Conservation (phyloP, 2,888 invertebrate genomes). For the Drosophila paramelanica region DNA sequence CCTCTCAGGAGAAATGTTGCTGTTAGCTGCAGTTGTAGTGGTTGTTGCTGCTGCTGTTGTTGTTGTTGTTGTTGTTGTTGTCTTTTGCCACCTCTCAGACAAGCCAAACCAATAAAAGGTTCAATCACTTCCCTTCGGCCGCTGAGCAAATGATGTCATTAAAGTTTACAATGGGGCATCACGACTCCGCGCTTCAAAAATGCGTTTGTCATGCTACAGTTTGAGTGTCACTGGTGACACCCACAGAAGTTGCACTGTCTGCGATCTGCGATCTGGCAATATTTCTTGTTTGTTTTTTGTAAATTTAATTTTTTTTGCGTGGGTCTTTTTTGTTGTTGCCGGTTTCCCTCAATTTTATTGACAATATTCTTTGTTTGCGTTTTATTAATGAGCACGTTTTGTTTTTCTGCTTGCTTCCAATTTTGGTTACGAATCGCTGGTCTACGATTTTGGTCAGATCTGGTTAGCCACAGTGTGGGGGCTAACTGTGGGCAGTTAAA, state of each 20-base stretch:
- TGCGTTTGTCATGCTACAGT: slow-evolving; percentile 73
- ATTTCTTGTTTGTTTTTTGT: slow-evolving; percentile 6
- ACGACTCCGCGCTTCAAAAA: slow-evolving; percentile 55
- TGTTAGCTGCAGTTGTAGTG: slow-evolving; percentile 9
- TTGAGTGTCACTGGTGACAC: slow-evolving; percentile 57
- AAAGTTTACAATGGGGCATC: slow-evolving; percentile 58
- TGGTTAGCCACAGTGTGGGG: slow-evolving; percentile 33
- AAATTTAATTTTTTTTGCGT: slow-evolving; percentile 38
- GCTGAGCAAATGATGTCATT: slow-evolving; percentile 73
- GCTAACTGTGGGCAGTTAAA: slow-evolving; percentile 63
- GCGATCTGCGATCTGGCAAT: slow-evolving; percentile 33
- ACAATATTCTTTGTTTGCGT: slow-evolving; percentile 68
- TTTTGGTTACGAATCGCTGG: slow-evolving; percentile 19
- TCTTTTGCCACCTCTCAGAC: slow-evolving; percentile 42
- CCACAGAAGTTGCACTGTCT: slow-evolving; percentile 47
- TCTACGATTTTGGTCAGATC: slow-evolving; percentile 42
- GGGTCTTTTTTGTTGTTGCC: slow-evolving; percentile 45
- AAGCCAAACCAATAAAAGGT: slow-evolving; percentile 65
- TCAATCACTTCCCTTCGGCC: slow-evolving; percentile 65
- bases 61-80: slow-evolving; percentile 21
- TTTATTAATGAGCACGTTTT: slow-evolving; percentile 77
- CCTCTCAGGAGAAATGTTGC: slow-evolving; percentile 57
- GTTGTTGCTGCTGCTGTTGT: slow-evolving; percentile 14
- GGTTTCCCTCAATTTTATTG: slow-evolving; percentile 62
- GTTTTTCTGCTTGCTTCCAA: slow-evolving; percentile 49